phyloP scores from a whole-genome alignment of 92 coral and sea anemone genomes.

The Phenganax subtilis region DNA sequence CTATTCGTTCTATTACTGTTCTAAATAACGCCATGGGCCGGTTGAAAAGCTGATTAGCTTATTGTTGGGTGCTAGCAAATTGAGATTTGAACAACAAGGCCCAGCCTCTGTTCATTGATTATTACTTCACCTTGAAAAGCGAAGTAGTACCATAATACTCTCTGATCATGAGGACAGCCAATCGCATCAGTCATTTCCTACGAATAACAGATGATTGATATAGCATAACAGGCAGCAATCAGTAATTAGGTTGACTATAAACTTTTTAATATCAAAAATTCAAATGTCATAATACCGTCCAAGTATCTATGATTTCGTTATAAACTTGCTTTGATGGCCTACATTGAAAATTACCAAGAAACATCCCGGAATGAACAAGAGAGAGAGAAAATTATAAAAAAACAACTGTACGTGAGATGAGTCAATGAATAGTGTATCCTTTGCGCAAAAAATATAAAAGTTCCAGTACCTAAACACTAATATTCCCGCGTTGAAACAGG shows the following conservation, averaged over 20 bases:
- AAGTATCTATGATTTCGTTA: constrained; percentile 20
- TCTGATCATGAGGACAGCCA: constrained; percentile 35
- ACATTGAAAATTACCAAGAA: not conserved
- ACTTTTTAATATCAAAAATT: not conserved
- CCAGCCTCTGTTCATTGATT: too few relatives aligned
- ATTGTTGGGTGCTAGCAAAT: too few relatives aligned
- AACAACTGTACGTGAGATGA: not conserved
- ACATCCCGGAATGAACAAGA: too few relatives aligned
- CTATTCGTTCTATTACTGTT: too few relatives aligned
- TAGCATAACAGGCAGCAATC: not conserved
- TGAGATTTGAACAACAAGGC: too few relatives aligned
- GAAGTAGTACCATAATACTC: constrained; percentile 32
- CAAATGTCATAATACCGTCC: constrained; percentile 5
- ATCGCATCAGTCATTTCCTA: constrained; percentile 32
- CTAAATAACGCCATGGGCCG: too few relatives aligned
- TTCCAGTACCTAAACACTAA: constrained; percentile 23
- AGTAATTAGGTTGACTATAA: too few relatives aligned
- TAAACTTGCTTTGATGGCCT: constrained; percentile 33
- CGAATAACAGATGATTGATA: not conserved
- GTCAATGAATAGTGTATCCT: not conserved
- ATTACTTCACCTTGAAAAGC: constrained; percentile 17
- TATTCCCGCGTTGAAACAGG: constrained; percentile 32
- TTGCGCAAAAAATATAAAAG: not conserved
- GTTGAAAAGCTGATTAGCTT: too few relatives aligned
- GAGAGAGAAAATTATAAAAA: not conserved